A percentile compares a stretch with the other conserved stretches of the same genome.
phyloP scores from a whole-genome alignment of 2,113 vertebrate species.

The Blennius ocellaris region DNA sequence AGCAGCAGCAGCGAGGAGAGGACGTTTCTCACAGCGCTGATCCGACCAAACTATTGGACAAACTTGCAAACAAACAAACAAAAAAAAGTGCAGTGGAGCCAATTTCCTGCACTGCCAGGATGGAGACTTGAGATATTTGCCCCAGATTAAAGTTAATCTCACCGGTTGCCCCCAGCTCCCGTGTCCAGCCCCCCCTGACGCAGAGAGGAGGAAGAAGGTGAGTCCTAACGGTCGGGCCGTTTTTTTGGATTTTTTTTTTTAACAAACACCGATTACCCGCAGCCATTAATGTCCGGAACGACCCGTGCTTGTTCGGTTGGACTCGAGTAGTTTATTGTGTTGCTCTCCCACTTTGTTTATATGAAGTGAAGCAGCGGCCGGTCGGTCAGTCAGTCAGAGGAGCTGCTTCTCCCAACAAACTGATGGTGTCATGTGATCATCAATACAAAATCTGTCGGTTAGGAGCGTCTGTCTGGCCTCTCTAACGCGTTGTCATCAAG shows the following conservation, averaged over 20 bases:
- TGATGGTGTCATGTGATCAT: background rate
- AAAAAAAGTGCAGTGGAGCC: slow-evolving; percentile 39
- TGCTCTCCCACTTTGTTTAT: background rate
- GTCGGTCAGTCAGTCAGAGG: background rate
- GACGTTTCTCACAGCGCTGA: slow-evolving; percentile 14
- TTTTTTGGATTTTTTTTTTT: no score
- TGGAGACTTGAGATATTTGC: slow-evolving; percentile 64
- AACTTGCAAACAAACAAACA: slow-evolving; percentile 1
- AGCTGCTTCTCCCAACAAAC: background rate
- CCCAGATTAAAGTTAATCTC: slow-evolving; percentile 43
- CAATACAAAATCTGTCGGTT: background rate
- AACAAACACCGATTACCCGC: background rate
- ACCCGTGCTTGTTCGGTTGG: background rate
- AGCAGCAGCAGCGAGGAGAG: slow-evolving; percentile 8
- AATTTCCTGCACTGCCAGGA: slow-evolving; percentile 54
- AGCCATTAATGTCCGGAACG: slow-evolving; percentile 20
- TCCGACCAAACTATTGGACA: no score
- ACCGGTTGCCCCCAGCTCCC: slow-evolving; percentile 10
- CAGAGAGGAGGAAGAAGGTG: slow-evolving; percentile 60
- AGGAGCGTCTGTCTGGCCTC: no score
- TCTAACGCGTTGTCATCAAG: background rate
- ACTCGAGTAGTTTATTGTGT: background rate
- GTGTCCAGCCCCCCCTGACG: slow-evolving; percentile 49
- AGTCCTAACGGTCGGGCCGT: slow-evolving; percentile 42
- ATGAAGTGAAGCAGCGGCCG: background rate